phyloP scores from a whole-genome alignment of 1,140 invertebrate species.

The Bathynomus jamesi region DNA sequence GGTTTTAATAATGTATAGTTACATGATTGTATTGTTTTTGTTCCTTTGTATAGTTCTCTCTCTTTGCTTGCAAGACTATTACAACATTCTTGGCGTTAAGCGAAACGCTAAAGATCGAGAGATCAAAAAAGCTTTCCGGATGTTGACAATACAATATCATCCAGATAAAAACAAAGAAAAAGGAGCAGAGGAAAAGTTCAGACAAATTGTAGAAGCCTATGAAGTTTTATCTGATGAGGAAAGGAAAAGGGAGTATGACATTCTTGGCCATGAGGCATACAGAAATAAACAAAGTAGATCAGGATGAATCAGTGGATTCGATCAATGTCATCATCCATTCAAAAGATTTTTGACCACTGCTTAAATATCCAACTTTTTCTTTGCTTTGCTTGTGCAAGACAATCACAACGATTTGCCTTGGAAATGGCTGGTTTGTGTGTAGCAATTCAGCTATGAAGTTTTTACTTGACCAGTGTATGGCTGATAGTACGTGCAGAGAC shows the following conservation, averaged over 20 bases:
- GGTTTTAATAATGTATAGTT: no score
- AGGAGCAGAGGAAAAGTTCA: background rate
- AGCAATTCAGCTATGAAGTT: no score
- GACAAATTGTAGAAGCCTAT: background rate
- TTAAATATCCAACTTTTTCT: no score
- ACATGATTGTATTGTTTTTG: background rate
- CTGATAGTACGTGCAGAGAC: no score
- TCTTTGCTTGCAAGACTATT: background rate
- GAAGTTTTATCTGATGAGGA: background rate
- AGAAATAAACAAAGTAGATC: background rate
- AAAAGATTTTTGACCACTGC: no score
- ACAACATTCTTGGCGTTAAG: background rate
- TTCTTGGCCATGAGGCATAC: background rate
- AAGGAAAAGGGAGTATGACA: background rate
- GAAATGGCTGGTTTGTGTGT: no score
- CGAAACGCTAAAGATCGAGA: background rate
- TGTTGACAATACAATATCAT: background rate
- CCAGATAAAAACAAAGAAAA: background rate
- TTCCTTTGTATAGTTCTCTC: background rate
- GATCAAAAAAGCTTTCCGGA: background rate
- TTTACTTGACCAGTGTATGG: no score
- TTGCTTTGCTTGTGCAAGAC: no score
- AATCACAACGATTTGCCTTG: no score
- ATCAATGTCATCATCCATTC: background rate
- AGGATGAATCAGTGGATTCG: background rate